Evolutionary conservation across 1,140 invertebrate genomes (phyloP), one percentile per base, ranked within the genome.

Genomic region (Papilio xuthus): DNA sequence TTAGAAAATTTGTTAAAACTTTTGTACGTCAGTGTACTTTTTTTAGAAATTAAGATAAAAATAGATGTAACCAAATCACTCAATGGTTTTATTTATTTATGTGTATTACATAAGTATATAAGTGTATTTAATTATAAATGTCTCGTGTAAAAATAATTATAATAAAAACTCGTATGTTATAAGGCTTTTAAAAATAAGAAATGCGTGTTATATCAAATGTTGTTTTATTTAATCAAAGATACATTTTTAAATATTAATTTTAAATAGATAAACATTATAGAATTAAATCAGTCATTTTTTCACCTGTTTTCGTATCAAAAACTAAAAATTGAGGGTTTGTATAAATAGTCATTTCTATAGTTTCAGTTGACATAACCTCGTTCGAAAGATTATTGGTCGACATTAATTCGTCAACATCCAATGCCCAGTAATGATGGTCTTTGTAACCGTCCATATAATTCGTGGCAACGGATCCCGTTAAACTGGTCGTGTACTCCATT

Each of bases 401-500:
- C 80, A 88, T 82, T 3, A 90, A 77, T 0, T 69, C 70, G 10
- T 82, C 74, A 6, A 90, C 71, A 32, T 82, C 79, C 18, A 88
- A 75, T 9, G 77, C 78, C 87, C 87, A 88, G 84, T 88, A 89
- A 53, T 85, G 83, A 70, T 89, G 87, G 28, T 81, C 86, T 32
- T 78, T 84, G 81, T 81, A 84, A 1, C 26, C 20, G 0, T 81
- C 78, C 1, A 77, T 41, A 63, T 85, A 90, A 79, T 89, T 88
- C 10, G 83, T 77, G 73, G 85, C 87, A 0, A 84, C 67, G n/a
- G 42, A 60, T 44, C 89, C 89, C 1, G 77, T 70, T 28, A 91
- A 63, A 75, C 37, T 81, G 28, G 88, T 84, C 32, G 84, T 83
- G 71, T 85, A 91, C 6, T 88, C 85, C 12, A 91, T 71, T 20